These are phyloP conservation scores for Holothuria scabra DNA, from an alignment of 53 echinoderm and acorn worm species.

Conservation along the genomic window DNA sequence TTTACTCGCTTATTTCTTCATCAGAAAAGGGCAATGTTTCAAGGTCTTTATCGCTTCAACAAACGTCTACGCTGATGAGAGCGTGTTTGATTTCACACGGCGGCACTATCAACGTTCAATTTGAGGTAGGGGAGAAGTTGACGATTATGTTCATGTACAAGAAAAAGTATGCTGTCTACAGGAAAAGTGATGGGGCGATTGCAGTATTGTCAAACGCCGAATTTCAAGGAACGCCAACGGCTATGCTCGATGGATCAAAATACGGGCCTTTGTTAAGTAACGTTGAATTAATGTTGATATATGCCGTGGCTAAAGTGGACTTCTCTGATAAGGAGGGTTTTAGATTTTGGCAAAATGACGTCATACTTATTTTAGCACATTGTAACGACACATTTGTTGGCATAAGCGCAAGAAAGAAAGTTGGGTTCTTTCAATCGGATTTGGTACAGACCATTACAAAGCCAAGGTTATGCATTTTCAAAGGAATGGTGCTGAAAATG, in stretches of 20 bases:
- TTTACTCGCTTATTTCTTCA: too few species aligned
- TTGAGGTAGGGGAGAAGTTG: background rate
- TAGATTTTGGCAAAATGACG: background rate
- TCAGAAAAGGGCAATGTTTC: too few species aligned
- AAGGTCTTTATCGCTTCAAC: too few species aligned
- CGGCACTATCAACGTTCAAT: too few species aligned
- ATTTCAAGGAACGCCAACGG: background rate
- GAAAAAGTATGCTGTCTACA: background rate
- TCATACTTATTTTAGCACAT: background rate
- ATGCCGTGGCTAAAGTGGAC: background rate
- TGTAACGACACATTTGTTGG: background rate
- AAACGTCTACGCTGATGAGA: too few species aligned
- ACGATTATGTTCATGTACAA: background rate
- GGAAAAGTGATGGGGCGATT: constrained; percentile 17
- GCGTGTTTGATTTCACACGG: too few species aligned
- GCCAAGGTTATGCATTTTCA: background rate
- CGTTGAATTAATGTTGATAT: background rate
- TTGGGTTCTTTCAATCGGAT: background rate
- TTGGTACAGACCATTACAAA: background rate
- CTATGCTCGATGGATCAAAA: background rate
- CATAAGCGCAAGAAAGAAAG: background rate
- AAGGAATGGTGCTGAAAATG: constrained; percentile 8
- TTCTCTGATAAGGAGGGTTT: background rate
- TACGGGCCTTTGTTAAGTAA: background rate
- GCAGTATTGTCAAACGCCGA: constrained; percentile 3